Evolutionary conservation across 2,797 vertebrate species (phyloP), one percentile per base, ranked within the genome.

Genomic region (Astyanax mexicanus): DNA sequence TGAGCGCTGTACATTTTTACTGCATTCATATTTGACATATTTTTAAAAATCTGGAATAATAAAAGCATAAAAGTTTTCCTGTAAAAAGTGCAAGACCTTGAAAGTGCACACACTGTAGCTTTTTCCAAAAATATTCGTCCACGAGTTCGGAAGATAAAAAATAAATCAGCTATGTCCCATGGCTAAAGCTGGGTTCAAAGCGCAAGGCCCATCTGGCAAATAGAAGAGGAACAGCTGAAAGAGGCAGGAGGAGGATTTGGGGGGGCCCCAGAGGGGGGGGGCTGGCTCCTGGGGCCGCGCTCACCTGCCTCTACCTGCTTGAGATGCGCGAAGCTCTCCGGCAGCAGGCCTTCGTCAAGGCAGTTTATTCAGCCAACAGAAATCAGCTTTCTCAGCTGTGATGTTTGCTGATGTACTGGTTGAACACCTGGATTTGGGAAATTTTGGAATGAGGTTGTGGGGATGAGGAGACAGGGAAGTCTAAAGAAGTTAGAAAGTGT

Each of bases 301-400:
- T 52, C 75, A 71, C 68, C 69, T 71, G 75, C 40, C 40, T 72
- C 32, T 13, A 77, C 60, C 60, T 77, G 75, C 51, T 77, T 77
- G 72, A 72, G 17, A 77, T 77, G 75, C 75, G 72, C 57, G 61
- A 49, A 47, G 40, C 29, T 27, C 21, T 77, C 19, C 42, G n/a
- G 25, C 51, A 27, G 49, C 51, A 19, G 51, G 37, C 29, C 37
- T 11, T 27, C 7, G 32, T 5, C 29, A 5, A 32, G 29, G 29
- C 29, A 25, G 70, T 72, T 78, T 78, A 67, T 67, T 67, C 42
- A 66, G 68, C 58, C 15, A 51, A 69, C 67, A 47, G 29, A 78
- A 78, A 67, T 72, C 44, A 47, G n/a, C 25, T 40, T 19, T 42
- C 49, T 69, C 55, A 29, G 61, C 60, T 57, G 40, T 51, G 51